Base-by-base conservation (phyloP, 1,140 invertebrate genomes). In the Antheraea mylitta region DNA sequence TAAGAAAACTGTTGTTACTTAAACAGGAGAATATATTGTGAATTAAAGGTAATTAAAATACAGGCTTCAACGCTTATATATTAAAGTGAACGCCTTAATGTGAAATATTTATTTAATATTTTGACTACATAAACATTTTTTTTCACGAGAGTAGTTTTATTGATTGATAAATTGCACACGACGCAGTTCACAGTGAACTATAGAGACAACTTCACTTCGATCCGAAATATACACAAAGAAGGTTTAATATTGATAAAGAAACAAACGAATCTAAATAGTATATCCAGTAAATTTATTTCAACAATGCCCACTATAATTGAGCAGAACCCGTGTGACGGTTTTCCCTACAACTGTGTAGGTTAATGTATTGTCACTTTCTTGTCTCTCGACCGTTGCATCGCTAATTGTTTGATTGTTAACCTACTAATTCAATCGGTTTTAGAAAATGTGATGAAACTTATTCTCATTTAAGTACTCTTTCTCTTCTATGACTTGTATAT, bases 331-430 rank as follows among this genome's bases (percentile, higher is more conserved):
- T 86, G 82, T 87, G 86, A 89, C 82, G 82, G 76, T 88, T 91
- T 90, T 89, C 86, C 86, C 85, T 87, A 84, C 81, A 81, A 82
- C 83, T 80, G 83, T 87, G 80, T 87, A 82, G 87, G 87, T 91
- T 89, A 91, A 88, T 91, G 86, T 82, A 88, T 87, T 87, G 85
- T 89, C 86, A 79, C 89, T 91, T 91, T 91, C 89, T 85, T 87
- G 77, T 64, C 79, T 83, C 77, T 80, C 79, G 82, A 76, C 79
- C 73, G 72, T 73, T 78, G 86, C 84, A 90, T 91, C 81, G 80
- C 81, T 91, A 91, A 91, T 90, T 88, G 85, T 89, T 74, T 69
- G 81, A 85, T 84, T 83, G 87, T 85, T 89, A 87, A 89, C 87
- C 86, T 72, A 90, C 86, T 89, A 90, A 90, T 91, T 91, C 88